Percentiles rank a stretch among this genome's conserved stretches.
These are phyloP conservation scores for Sigmodon hispidus DNA, from an alignment of 2,113 vertebrate genomes.

Conservation along the genomic window DNA sequence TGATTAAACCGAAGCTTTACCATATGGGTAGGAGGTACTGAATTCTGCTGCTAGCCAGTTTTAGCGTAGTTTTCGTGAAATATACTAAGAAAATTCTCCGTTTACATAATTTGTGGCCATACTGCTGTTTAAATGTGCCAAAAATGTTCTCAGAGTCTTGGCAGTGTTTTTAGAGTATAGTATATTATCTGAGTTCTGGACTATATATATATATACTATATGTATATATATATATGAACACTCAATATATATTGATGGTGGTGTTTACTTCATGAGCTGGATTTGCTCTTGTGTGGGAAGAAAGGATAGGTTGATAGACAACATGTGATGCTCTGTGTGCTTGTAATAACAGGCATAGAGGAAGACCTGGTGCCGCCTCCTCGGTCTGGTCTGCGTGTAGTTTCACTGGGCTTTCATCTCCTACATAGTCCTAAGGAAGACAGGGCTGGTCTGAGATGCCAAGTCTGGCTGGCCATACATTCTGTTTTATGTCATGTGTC, in stretches of 20 bases:
- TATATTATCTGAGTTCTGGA: conserved; percentile 33
- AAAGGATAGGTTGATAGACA: background rate
- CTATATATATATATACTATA: conserved; percentile 10
- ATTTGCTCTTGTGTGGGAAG: background rate
- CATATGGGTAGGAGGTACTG: background rate
- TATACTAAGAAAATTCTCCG: conserved; percentile 61
- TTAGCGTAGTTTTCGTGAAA: conserved; percentile 51
- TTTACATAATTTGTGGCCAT: conserved; percentile 72
- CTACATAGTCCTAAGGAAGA: background rate
- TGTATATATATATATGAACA: no score
- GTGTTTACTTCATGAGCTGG: conserved; percentile 21
- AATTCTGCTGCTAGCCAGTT: conserved; percentile 59
- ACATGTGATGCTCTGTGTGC: background rate
- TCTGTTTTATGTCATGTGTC: background rate
- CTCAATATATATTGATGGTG: conserved; percentile 29
- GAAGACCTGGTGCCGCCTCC: background rate
- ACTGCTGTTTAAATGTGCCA: conserved; percentile 49
- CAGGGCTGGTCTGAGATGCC: background rate
- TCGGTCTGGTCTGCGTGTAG: background rate
- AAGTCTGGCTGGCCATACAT: background rate
- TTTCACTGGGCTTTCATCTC: background rate
- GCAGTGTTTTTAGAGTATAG: conserved; percentile 51
- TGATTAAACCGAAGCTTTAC: conserved; percentile 59
- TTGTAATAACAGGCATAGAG: background rate
- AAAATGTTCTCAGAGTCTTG: conserved; percentile 63